Percentiles rank a stretch among this genome's conserved stretches.
phyloP scores from a whole-genome alignment of 2,888 invertebrate genomes.

The Strigamia crassipes region DNA sequence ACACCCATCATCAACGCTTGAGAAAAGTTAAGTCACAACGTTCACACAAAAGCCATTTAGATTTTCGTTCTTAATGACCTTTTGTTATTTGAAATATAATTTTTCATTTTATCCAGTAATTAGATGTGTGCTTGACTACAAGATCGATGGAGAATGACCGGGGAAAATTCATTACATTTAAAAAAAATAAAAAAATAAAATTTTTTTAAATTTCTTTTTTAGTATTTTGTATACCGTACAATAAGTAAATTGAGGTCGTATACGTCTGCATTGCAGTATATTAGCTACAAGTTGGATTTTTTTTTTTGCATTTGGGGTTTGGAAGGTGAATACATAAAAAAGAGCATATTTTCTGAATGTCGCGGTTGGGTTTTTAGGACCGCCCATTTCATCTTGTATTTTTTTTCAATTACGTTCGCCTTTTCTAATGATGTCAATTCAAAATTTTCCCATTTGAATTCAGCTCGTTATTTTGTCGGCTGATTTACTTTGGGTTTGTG shows the following conservation, averaged over 20 bases:
- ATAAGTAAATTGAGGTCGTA: constrained; percentile 22
- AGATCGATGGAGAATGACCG: constrained; percentile 37
- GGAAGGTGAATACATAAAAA: not conserved
- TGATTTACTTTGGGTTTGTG: constrained; percentile 36
- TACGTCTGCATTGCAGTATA: constrained; percentile 30
- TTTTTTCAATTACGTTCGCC: constrained; percentile 29
- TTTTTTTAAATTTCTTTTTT: constrained; percentile 7
- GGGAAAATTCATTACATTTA: not conserved
- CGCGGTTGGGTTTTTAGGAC: not conserved
- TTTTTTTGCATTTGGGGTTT: not conserved
- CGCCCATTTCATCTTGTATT: constrained; percentile 12
- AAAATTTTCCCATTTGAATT: constrained; percentile 40
- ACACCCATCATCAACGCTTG: constrained; percentile 39
- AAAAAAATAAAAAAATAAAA: not conserved
- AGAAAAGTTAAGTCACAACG: constrained; percentile 32
- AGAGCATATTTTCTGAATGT: not conserved
- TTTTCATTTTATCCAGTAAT: constrained; percentile 17
- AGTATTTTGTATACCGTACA: not conserved
- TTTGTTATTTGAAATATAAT: constrained; percentile 28
- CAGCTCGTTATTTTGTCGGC: constrained; percentile 42
- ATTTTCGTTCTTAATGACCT: constrained; percentile 33
- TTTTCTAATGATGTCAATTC: constrained; percentile 41
- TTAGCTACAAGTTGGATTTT: not conserved
- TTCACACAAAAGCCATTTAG: constrained; percentile 38
- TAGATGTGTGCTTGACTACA: not conserved